A percentile compares a stretch with the other conserved stretches of the same genome.
These are phyloP conservation scores for Phaetusa simplex DNA, from an alignment of 2,113 vertebrate genomes.

Conservation along the genomic window DNA sequence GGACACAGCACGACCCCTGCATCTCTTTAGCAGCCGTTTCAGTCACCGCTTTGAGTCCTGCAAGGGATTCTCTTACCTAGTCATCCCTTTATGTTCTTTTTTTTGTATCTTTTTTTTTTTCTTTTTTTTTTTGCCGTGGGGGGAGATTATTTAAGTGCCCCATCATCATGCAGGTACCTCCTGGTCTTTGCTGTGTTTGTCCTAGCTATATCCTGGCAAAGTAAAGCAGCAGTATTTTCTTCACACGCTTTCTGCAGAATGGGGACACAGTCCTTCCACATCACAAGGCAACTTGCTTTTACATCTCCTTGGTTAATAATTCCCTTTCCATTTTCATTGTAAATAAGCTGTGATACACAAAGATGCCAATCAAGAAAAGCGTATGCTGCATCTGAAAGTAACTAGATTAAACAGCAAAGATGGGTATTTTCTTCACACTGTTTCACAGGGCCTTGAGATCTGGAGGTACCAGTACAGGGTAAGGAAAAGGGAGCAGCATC, in stretches of 20 bases:
- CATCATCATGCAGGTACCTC: background rate
- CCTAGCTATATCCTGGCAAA: background rate
- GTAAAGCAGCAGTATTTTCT: background rate
- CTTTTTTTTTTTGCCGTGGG: background rate
- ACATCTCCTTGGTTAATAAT: background rate
- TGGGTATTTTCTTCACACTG: rapidly evolving
- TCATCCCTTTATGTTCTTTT: background rate
- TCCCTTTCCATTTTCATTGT: background rate
- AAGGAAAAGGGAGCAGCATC: too few relatives aligned
- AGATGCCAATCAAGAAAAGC: background rate
- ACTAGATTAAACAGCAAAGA: background rate
- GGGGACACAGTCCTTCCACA: background rate
- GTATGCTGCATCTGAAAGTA: background rate
- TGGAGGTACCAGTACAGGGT: rapidly evolving
- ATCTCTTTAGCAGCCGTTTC: background rate
- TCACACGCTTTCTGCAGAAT: background rate
- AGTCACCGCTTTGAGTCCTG: background rate
- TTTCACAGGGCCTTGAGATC: background rate
- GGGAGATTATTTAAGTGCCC: background rate
- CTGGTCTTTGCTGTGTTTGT: background rate
- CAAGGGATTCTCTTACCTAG: background rate
- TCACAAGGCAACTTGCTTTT: background rate
- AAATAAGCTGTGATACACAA: background rate
- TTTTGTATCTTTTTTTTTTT: too few relatives aligned
- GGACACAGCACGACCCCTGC: background rate